Percentiles rank a stretch among this genome's conserved stretches.
phyloP scores from a whole-genome alignment of 2,888 invertebrate genomes.

The Napeogenes sylphis region DNA sequence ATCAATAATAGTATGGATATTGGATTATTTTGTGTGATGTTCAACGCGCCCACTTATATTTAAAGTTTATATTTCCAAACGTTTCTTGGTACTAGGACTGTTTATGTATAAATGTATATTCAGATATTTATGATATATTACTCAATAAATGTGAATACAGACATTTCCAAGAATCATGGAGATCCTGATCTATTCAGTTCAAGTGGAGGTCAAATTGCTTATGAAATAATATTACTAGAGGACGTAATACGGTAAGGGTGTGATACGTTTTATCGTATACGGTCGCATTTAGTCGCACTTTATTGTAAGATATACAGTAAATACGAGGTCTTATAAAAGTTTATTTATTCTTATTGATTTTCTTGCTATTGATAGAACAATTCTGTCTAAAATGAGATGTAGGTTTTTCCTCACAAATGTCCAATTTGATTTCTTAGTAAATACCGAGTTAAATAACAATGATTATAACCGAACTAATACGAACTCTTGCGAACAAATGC shows the following conservation, averaged over 20 bases:
- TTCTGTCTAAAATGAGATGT: too few relatives aligned
- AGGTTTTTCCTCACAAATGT: too few relatives aligned
- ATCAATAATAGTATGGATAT: too few relatives aligned
- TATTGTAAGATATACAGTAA: too few relatives aligned
- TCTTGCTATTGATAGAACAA: too few relatives aligned
- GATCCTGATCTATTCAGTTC: slow-evolving; percentile 31
- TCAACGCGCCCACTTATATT: neutral
- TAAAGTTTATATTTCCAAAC: neutral
- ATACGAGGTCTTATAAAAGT: too few relatives aligned
- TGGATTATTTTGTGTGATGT: too few relatives aligned
- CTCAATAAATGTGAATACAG: slow-evolving; percentile 20
- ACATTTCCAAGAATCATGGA: slow-evolving; percentile 24
- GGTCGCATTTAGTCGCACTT: too few relatives aligned
- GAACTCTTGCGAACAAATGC: slow-evolving; percentile 17
- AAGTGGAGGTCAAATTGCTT: slow-evolving; percentile 28
- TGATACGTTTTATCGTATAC: slow-evolving; percentile 13
- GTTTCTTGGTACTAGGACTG: neutral
- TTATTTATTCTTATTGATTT: too few relatives aligned
- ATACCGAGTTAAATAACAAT: neutral
- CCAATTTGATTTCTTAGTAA: too few relatives aligned
- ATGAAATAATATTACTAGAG: slow-evolving; percentile 29
- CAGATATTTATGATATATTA: slow-evolving; percentile 21
- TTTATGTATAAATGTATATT: slow-evolving; percentile 11
- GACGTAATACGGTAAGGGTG: slow-evolving; percentile 18
- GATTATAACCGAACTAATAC: neutral